Conservation (phyloP, 2,113 vertebrate genomes). For the Noturus placidus region DNA sequence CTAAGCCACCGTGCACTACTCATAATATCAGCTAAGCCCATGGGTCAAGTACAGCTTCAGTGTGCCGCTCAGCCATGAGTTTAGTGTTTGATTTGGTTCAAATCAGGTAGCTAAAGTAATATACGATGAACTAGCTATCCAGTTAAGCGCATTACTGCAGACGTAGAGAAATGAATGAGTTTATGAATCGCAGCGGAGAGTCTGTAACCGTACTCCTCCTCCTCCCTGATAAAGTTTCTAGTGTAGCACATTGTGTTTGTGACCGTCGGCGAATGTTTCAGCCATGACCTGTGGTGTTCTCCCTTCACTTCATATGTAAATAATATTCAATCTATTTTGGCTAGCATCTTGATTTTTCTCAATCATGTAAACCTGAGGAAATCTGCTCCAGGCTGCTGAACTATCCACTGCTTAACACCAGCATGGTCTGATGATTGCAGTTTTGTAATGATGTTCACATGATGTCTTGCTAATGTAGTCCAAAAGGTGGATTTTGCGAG, state of each 20-base stretch:
- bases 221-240: background rate
- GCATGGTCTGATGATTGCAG: background rate
- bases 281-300: background rate
- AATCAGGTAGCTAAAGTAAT: background rate
- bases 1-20: no score
- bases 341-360: background rate
- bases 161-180: background rate
- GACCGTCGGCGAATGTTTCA: no score
- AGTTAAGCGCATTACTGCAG: background rate
- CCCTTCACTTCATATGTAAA: background rate
- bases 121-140: background rate
- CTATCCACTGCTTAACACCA: background rate
- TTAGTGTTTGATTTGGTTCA: background rate
- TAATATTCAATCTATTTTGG: background rate
- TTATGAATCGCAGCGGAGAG: background rate
- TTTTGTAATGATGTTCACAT: background rate
- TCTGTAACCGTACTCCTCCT: background rate
- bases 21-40: no score
- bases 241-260: no score
- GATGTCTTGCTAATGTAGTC: background rate
- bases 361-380: background rate
- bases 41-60: background rate
- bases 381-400: background rate
- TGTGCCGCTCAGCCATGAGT: background rate
- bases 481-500: background rate